These are phyloP conservation scores for Nematolebias whitei DNA, from an alignment of 2,113 vertebrate species.

Conservation along the genomic window DNA sequence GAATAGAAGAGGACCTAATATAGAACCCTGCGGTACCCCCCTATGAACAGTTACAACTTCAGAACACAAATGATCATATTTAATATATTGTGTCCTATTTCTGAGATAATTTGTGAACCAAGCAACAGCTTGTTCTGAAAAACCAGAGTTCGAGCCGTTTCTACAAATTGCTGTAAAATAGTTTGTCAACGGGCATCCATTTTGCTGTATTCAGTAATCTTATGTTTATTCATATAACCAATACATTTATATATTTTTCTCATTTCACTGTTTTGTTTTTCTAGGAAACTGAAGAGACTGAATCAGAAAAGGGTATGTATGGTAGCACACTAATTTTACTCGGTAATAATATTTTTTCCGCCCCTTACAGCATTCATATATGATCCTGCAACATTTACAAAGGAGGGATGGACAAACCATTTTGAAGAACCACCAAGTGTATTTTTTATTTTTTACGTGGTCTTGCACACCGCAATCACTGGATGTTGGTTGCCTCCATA, in stretches of 20 bases:
- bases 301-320: slow-evolving; percentile 96
- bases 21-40: no score
- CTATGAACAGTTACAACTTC: no score
- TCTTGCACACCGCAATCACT: neutral
- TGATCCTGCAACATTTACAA: slow-evolving; percentile 14
- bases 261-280: slow-evolving; percentile 74
- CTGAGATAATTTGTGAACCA: no score
- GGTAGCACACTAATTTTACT: slow-evolving; percentile 9
- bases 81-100: no score
- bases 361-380: slow-evolving; percentile 19
- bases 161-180: no score
- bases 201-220: no score
- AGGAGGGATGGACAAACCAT: neutral
- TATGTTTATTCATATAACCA: no score
- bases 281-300: slow-evolving; percentile 91
- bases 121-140: no score
- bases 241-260: neutral
- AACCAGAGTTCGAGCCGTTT: no score
- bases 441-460: neutral
- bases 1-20: no score
- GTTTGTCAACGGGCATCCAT: no score
- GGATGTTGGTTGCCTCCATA: slow-evolving; percentile 1
- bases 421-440: slow-evolving; percentile 8
- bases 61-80: no score
- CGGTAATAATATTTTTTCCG: slow-evolving; percentile 25